phyloP scores from a whole-genome alignment of 2,888 invertebrate genomes.

The Caenorhabditis zanzibari region DNA sequence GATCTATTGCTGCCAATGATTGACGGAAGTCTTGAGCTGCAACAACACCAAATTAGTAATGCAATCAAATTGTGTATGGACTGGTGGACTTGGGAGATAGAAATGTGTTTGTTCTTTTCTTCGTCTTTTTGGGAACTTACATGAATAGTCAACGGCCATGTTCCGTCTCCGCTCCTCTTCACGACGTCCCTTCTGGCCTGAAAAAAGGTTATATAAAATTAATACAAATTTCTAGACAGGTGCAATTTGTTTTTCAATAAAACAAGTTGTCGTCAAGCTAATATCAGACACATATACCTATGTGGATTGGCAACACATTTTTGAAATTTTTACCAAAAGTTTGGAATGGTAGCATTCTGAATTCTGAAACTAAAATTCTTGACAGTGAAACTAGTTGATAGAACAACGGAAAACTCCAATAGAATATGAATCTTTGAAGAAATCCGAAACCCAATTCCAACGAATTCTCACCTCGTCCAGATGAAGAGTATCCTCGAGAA shows the following conservation, averaged over 20 bases:
- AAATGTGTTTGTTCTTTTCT: conserved; percentile 3
- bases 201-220: conserved; percentile 1
- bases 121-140: conserved; percentile 38
- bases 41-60: conserved; percentile 43
- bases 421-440: too few species aligned
- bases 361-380: too few species aligned
- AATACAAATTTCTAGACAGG: conserved; percentile 1
- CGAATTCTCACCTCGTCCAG: conserved; percentile 46
- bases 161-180: conserved; percentile 59
- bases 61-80: conserved; percentile 22
- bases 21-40: conserved; percentile 80
- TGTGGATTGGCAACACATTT: too few species aligned
- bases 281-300: background rate
- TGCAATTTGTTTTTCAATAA: conserved; percentile 1
- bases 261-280: background rate
- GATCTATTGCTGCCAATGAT: conserved; percentile 81
- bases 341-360: too few species aligned
- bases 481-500: conserved; percentile 59
- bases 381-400: too few species aligned
- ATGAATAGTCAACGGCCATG: conserved; percentile 78
- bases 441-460: too few species aligned
- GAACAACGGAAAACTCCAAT: too few species aligned
- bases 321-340: too few species aligned
- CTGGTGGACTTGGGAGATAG: background rate
- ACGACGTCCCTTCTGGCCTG: conserved; percentile 53